Conservation (phyloP, 2,113 vertebrate genomes). For the Myotis brandtii region DNA sequence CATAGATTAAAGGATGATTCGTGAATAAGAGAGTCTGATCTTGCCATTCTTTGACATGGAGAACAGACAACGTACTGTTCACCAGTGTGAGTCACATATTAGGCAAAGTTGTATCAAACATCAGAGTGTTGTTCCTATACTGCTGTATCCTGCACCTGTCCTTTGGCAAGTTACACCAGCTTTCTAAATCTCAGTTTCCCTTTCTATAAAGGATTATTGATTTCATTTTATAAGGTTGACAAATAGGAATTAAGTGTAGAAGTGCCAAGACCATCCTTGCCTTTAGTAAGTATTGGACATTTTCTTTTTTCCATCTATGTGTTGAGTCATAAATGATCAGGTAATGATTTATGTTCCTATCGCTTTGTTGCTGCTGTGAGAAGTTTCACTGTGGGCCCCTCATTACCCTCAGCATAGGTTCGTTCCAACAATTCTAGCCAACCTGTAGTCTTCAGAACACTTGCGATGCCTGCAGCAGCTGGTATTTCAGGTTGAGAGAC, state of each 20-base stretch:
- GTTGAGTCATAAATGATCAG: not conserved
- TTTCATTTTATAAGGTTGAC: not conserved
- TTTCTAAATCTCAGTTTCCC: not conserved
- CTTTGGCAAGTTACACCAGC: not conserved
- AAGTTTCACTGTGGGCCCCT: not conserved
- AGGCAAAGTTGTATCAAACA: not conserved
- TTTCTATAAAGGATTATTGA: not conserved
- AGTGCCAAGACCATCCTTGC: not conserved
- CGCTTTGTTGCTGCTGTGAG: not conserved
- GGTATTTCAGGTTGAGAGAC: not conserved
- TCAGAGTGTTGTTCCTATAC: not conserved
- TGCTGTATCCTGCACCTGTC: not conserved
- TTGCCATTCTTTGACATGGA: constrained; percentile 11
- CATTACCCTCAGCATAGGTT: not conserved
- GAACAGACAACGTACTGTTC: not conserved
- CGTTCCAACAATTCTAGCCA: not conserved
- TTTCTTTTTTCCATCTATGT: not conserved
- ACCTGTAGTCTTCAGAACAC: not conserved
- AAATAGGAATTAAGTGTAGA: not conserved
- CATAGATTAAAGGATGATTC: not conserved
- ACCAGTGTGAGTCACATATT: not conserved
- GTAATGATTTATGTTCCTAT: not conserved
- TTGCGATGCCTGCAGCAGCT: not conserved
- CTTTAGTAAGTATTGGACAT: not conserved
- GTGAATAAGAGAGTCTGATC: not conserved